Evolutionary conservation across 2,797 vertebrate genomes (phyloP), one percentile per base, ranked within the genome.

Genomic region (Hirundo rustica): DNA sequence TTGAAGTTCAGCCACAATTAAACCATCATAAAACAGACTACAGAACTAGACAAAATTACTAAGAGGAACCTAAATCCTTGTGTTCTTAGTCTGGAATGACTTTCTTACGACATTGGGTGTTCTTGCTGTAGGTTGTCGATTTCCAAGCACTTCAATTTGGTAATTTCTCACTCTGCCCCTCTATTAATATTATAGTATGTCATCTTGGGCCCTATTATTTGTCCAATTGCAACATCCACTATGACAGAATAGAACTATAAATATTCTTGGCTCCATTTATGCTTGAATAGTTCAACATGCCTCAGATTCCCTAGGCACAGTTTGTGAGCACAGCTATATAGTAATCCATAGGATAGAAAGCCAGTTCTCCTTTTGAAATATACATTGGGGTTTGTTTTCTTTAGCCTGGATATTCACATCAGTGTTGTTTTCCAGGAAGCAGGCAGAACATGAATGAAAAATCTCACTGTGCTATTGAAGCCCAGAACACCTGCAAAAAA

Each of bases 21-120:
- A 94, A 95, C 89, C 87, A 83, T 95, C 94, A 94, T 96, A 96
- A 97, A 95, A 70, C 60, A 72, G 76, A 88, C 85, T 94, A 94
- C 83, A 95, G 92, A 96, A 95, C 51, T 34, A 95, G 92, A 94
- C 85, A 91, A 96, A 96, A 93, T 89, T 87, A 96, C 95, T 92
- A 96, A 96, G 94, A 88, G 83, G 93, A 94, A 79, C 72, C 87
- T 73, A 70, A 53, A 94, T 91, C 66, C 88, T 78, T 87, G 88
- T 89, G 78, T 32, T 95, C 66, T 81, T 77, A 75, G 53, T 55
- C 47, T 71, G 50, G 67, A 90, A 75, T 78, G 92, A 91, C 92
- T 97, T 97, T 97, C 93, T 91, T 62, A 60, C 85, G 96, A 97
- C 96, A 96, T 97, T 97, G 97, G 93, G 73, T 95, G 93, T 82